Evolutionary conservation across 2,888 invertebrate species (phyloP), one percentile per base, ranked within the genome.

Genomic region (Acleris holmiana): DNA sequence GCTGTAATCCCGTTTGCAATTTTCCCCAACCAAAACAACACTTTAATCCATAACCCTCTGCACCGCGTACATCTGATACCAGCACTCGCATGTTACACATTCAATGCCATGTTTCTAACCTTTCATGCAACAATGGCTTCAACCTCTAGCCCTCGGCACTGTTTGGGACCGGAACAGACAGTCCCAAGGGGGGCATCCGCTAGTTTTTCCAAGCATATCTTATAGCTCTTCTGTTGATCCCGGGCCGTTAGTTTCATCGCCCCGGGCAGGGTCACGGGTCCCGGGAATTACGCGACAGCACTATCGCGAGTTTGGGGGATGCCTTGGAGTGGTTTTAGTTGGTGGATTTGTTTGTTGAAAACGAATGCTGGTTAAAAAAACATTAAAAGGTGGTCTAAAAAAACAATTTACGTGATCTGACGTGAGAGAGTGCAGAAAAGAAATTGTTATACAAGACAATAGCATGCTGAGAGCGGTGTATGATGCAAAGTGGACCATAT

Each of bases 131-230:
- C 35, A 13, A 13, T 35, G 35, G 35, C 35, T 51, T 19, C 35
- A 51, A 77, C 75, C 80, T 75, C 74, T 79, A 82, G 79, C 80
- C 84, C 79, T 76, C 75, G 71, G 73, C 77, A 74, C 75, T 76
- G 8, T 40, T 17, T 15, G 61, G 76, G 76, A 75, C 72, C 77
- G 80, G 76, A 79, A 70, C 77, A 71, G 71, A 62, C 78, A 76
- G 79, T 78, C 93, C 86, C 90, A 46, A 62, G 92, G 89, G 92
- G 80, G 76, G 69, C 76, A 85, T 91, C 85, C 86, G 86, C 90
- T 89, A 92, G 91, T 92, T 92, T 89, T 91, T 90, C 90, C 90
- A 85, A 89, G 92, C 92, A 93, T 93, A 93, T 93, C 92, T 92
- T 93, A 93, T 91, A 86, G 92, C 91, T 83, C 92, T 86, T 93